Evolutionary conservation across 2,888 invertebrate genomes (phyloP), one percentile per base, ranked within the genome.

Genomic region (Sarcophaga caerulescens): DNA sequence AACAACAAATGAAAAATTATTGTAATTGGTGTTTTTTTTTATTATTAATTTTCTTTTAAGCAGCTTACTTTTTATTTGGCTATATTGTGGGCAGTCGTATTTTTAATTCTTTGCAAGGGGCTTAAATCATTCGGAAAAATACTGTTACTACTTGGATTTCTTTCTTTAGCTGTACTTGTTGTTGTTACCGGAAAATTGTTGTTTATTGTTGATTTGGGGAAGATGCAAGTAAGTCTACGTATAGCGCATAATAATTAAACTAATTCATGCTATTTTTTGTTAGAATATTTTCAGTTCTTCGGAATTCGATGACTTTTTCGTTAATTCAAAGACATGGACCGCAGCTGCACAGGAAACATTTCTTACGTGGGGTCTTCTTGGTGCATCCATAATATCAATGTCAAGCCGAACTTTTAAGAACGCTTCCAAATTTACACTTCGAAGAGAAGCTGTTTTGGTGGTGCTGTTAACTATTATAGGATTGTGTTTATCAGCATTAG

Each of bases 1-100:
- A 35, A 35, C 35, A 35, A 35, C 35, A 35, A 10, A 35, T 35
- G 1, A 35, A 35, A 35, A 35, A 35, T 35, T 0, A 35, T 35
- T 35, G 35, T 35, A 35, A 35, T 35, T 5, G 35, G 6, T 35
- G 35, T 35, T 6, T 35, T 35, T 35, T 85, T 35, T 35, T 35
- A 10, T 85, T 87, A 21, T 59, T n/a, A 23, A n/a, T 35, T n/a
- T 57, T 25, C 25, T 17, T 74, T 90, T 73, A 97, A 98, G 93
- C 97, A 98, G 94, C 95, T 97, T 87, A 97, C 97, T 3, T 97
- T 98, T 93, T 97, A 98, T 93, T 94, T 98, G 92, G 97, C 97
- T 0, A 96, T 98, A 5, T 96, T 98, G 25, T 98, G 98, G 98
- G 96, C 97, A 95, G 96, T 97, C 71, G 96, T 98, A 8, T 98